Conservation (phyloP, 2,113 vertebrate genomes). For the Strix aluco region DNA sequence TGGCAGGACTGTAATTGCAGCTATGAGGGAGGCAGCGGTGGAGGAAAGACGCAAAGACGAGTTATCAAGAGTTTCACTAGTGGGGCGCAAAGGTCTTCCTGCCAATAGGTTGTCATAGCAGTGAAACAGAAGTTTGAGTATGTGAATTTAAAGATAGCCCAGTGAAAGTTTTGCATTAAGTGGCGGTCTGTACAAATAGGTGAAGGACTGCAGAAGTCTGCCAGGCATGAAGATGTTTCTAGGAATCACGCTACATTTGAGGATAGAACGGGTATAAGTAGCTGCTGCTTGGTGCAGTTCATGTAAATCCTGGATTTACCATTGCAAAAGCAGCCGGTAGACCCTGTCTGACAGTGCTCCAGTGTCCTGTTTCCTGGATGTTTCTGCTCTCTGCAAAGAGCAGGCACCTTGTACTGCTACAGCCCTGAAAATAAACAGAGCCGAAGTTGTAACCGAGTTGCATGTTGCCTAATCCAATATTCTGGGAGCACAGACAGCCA, state of each 20-base stretch:
- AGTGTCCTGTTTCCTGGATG: not conserved
- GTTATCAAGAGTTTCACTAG: not conserved
- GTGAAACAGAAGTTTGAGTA: not conserved
- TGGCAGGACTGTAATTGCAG: not conserved
- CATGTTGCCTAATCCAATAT: not conserved
- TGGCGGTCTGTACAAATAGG: not conserved
- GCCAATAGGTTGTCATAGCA: not conserved
- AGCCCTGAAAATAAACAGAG: not conserved
- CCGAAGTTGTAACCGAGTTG: accelerated
- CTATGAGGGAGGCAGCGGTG: not conserved
- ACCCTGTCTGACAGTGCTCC: not conserved
- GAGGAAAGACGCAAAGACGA: not conserved
- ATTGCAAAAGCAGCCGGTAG: not conserved
- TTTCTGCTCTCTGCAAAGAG: not conserved
- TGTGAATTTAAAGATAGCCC: not conserved
- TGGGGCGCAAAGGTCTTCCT: not conserved
- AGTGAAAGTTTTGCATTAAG: not conserved
- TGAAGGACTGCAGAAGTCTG: not conserved
- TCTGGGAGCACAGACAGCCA: not conserved
- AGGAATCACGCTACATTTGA: not conserved
- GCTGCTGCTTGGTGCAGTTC: not conserved
- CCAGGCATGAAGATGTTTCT: not conserved
- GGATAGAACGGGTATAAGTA: not conserved
- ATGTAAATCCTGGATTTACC: not conserved
- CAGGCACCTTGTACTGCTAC: not conserved